These are phyloP conservation scores for Meleagris gallopavo DNA, from an alignment of 2,113 vertebrate species.

Conservation along the genomic window DNA sequence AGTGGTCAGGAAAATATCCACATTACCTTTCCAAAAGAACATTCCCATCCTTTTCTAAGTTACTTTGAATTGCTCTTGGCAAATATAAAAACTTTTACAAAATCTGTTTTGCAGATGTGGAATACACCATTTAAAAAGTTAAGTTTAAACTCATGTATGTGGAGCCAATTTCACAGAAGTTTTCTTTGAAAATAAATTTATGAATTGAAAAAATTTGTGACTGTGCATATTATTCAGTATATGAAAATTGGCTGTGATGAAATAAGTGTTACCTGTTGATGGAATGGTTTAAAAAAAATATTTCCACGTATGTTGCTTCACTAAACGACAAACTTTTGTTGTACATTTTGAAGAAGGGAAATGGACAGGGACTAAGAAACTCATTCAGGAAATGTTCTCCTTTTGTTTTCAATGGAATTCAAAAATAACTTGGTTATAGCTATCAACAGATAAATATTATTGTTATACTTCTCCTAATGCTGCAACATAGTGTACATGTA, in stretches of 20 bases:
- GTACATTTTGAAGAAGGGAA: background rate
- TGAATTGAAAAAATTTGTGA: background rate
- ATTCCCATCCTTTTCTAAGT: conserved; percentile 74
- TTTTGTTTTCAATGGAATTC: background rate
- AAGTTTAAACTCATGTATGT: conserved; percentile 27
- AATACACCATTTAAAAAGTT: conserved; percentile 69
- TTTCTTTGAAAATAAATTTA: background rate
- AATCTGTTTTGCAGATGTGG: conserved; percentile 88
- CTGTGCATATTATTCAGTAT: background rate
- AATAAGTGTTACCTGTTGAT: background rate
- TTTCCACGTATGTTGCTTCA: background rate
- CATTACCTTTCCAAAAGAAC: conserved; percentile 68
- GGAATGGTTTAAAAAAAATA: background rate
- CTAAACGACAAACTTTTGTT: background rate
- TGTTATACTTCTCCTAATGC: background rate
- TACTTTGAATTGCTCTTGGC: conserved; percentile 74
- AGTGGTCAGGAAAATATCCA: conserved; percentile 43
- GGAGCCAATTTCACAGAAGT: background rate
- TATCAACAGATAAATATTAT: background rate
- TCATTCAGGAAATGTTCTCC: background rate
- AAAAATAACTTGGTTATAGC: background rate
- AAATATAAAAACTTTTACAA: conserved; percentile 54
- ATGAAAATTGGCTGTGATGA: background rate
- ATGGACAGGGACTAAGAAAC: background rate
- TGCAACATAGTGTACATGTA: background rate